phyloP scores from a whole-genome alignment of 1,140 invertebrate genomes.

The Eriocheir sinensis region DNA sequence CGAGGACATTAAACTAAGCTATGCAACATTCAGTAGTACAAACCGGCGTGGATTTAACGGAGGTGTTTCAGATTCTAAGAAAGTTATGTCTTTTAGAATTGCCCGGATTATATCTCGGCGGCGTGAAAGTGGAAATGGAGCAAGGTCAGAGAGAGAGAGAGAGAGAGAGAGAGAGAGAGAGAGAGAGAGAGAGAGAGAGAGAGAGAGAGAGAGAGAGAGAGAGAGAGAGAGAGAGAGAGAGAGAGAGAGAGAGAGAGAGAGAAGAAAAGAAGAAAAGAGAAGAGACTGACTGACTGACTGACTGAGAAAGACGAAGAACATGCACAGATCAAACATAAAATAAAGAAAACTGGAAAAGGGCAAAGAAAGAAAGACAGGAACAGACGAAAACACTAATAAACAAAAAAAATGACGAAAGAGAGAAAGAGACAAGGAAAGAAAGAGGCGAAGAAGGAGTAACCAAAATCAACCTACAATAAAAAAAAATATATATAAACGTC shows the following conservation, averaged over 20 bases:
- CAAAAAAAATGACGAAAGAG: no score
- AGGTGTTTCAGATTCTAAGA: background rate
- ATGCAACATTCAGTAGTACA: constrained; percentile 16
- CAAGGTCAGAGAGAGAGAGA: background rate
- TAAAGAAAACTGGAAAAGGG: no score
- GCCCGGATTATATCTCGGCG: background rate
- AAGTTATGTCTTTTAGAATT: constrained; percentile 17
- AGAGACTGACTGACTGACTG: no score
- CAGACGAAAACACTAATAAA: no score
- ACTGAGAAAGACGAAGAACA: no score
- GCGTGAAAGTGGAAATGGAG: background rate
- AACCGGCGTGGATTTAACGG: background rate
- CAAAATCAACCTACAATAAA: no score
- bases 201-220: background rate
- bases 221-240: background rate
- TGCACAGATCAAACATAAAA: no score
- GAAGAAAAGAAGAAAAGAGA: no score
- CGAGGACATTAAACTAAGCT: background rate
- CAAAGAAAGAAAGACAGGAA: no score
- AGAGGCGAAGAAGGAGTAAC: no score
- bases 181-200: background rate
- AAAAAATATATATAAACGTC: no score
- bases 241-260: background rate
- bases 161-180: background rate
- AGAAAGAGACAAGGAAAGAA: no score